Evolutionary conservation across 2,113 vertebrate genomes (phyloP).

Genomic region (Lagopus muta): DNA sequence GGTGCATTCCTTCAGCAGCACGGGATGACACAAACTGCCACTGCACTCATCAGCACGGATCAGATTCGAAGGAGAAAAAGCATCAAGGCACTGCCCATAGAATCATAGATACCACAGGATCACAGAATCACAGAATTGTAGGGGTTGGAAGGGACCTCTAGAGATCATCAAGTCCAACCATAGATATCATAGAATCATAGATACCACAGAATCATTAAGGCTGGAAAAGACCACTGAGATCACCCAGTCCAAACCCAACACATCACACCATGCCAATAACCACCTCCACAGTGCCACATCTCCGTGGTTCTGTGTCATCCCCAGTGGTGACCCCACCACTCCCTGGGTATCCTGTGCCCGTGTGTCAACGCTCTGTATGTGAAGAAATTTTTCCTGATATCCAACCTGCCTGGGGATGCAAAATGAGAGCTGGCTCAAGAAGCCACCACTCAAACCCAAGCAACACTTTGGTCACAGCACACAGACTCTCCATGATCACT

Average conservation of each 20-base stretch:
- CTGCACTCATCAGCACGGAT: background rate
- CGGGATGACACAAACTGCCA: background rate
- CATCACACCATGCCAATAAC: too few relatives aligned
- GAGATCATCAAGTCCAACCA: too few relatives aligned
- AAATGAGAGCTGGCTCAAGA: background rate
- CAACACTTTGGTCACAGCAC: background rate
- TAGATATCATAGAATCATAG: background rate
- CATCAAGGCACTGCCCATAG: background rate
- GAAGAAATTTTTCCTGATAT: too few relatives aligned
- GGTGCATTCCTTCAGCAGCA: background rate
- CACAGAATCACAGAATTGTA: background rate
- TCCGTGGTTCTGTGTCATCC: too few relatives aligned
- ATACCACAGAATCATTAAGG: too few relatives aligned
- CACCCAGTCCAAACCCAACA: too few relatives aligned
- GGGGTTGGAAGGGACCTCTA: too few relatives aligned
- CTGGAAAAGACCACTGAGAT: too few relatives aligned
- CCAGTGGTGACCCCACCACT: too few relatives aligned
- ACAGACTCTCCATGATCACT: background rate
- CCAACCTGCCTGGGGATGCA: background rate
- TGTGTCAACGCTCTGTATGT: too few relatives aligned
- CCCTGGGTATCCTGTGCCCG: too few relatives aligned
- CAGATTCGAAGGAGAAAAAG: background rate
- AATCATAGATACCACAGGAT: background rate
- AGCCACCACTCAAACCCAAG: background rate
- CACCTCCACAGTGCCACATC: too few relatives aligned